Evolutionary conservation across 2,797 vertebrate species (phyloP), one percentile per base, ranked within the genome.

Genomic region (Hephaestus fuliginosus): DNA sequence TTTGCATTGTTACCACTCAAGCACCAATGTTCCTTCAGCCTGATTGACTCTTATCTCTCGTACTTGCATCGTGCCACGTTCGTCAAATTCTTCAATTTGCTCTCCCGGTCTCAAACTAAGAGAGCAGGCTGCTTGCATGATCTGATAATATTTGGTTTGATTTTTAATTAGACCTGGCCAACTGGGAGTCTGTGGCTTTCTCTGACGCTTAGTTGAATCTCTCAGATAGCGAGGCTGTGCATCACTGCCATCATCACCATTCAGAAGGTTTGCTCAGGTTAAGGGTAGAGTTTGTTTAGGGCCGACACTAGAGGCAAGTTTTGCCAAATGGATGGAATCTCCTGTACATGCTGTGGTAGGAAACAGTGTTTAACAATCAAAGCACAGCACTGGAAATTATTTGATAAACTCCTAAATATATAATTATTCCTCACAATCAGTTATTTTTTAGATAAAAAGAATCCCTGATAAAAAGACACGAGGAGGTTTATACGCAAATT

Each of bases 341-440:
- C 17, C 39, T 56, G 30, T 60, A 25, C 9, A 46, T 22, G 56
- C 28, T 33, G 14, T 65, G 60, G 28, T 48, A 14, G 10, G 11
- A 69, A 58, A 13, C 48, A 18, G 9, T 9, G 17, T 70, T 70
- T 64, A 36, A 65, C 10, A 60, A 76, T 67, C 15, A 67, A 72
- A 65, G 49, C 25, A 22, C 60, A 53, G 22, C 30, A 55, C 25
- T 64, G 8, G 12, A 30, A 17, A 25, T 25, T 25, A 36, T 53
- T 73, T 18, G 15, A 14, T 44, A 2, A 65, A 56, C n/a, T 22
- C n/a, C 15, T n/a, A 52, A 62, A 46, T n/a, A 55, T 62, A 55
- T 36, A 3, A 55, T 46, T 53, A 53, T 60, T 61, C 44, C n/a
- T 51, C 64, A 61, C 12, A 62, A 49, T 46, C 3, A 46, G 28